Percentiles rank a stretch among this genome's conserved stretches.
These are phyloP conservation scores for Tragulus kanchil DNA, from an alignment of 2,113 vertebrate genomes.

Conservation along the genomic window DNA sequence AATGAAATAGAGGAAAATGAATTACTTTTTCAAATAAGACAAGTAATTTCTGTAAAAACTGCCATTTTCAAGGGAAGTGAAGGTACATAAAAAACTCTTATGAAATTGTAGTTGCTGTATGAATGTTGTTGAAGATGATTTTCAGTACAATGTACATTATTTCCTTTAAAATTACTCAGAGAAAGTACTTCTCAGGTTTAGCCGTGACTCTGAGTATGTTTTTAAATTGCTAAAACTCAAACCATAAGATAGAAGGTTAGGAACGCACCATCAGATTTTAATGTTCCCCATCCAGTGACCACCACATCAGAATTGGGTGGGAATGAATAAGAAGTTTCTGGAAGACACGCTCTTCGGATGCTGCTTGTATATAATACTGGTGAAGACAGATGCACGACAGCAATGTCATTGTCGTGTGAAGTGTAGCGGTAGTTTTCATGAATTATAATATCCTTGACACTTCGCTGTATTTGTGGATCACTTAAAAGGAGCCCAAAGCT, in stretches of 20 bases:
- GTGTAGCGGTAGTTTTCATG: slow-evolving; percentile 90
- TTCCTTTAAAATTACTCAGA: slow-evolving; percentile 2
- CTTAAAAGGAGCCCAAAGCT: slow-evolving; percentile 91
- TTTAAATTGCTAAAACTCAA: slow-evolving; percentile 24
- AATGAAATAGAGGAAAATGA: slow-evolving; percentile 32
- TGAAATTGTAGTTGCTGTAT: slow-evolving; percentile 37
- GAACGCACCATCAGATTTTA: slow-evolving; percentile 86
- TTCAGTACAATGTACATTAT: background rate
- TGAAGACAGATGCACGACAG: slow-evolving; percentile 92
- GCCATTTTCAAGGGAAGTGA: background rate
- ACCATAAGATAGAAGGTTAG: background rate
- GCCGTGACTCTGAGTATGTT: background rate
- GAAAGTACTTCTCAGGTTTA: slow-evolving; percentile 7
- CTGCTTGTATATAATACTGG: slow-evolving; percentile 86
- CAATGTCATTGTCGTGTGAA: slow-evolving; percentile 92
- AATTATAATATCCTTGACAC: slow-evolving; percentile 90
- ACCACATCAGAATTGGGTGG: slow-evolving; percentile 83
- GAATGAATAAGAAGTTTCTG: slow-evolving; percentile 88
- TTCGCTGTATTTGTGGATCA: slow-evolving; percentile 80
- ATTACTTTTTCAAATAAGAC: slow-evolving; percentile 29
- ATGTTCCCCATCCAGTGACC: slow-evolving; percentile 94
- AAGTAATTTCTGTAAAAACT: slow-evolving; percentile 49
- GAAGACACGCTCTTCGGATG: slow-evolving; percentile 92
- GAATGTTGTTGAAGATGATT: slow-evolving; percentile 8
- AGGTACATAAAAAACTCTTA: background rate